Percentiles rank a stretch among this genome's conserved stretches.
Evolutionary conservation across 1,140 invertebrate genomes (phyloP).

Genomic region (Drosophila ironensis): DNA sequence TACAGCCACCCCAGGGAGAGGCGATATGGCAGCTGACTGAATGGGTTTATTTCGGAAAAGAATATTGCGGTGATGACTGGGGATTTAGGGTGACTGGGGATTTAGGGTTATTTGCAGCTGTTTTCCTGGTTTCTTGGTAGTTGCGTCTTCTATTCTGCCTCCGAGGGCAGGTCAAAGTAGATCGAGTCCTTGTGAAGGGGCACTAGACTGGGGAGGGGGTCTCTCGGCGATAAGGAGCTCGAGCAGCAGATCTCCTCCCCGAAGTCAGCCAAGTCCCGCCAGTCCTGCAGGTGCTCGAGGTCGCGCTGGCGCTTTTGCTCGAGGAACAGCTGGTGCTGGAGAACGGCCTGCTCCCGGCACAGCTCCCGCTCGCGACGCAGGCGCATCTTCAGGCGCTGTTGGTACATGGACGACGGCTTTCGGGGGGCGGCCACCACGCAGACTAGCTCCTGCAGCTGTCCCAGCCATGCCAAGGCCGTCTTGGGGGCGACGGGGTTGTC

Average conservation of each 20-base stretch:
- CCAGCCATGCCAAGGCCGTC: background rate
- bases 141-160: background rate
- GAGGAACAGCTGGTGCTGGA: background rate
- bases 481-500: background rate
- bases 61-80: background rate
- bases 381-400: conserved; percentile 1
- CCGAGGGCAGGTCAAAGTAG: conserved; percentile 13
- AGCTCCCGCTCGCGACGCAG: background rate
- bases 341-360: background rate
- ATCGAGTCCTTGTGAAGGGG: background rate
- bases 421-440: background rate
- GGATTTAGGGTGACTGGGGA: background rate
- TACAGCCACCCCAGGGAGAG: too few species aligned
- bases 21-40: too few species aligned
- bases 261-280: background rate
- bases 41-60: too few species aligned
- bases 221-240: too few species aligned
- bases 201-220: background rate
- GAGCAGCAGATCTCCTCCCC: background rate
- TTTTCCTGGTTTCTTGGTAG: background rate
- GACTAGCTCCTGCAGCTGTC: background rate
- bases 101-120: background rate
- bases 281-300: background rate
- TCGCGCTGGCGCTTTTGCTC: background rate
- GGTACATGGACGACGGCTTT: background rate